phyloP scores from a whole-genome alignment of 2,888 invertebrate species.

The Atethmia centrago region DNA sequence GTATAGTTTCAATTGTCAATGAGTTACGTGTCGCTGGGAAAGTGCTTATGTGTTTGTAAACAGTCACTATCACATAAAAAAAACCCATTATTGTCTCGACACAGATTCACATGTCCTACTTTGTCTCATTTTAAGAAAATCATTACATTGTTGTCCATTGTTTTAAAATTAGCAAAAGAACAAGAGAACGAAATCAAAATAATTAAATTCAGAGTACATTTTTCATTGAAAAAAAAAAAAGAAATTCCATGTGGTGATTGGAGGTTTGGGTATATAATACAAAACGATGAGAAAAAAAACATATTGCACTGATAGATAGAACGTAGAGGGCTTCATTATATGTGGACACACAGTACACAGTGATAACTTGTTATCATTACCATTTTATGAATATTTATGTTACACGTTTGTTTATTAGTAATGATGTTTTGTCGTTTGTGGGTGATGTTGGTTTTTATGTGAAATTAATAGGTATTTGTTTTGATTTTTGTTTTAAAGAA shows the following conservation, averaged over 20 bases:
- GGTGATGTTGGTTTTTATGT: slow-evolving; percentile 27
- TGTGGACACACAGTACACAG: slow-evolving; percentile 38
- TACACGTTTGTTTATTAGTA: slow-evolving; percentile 17
- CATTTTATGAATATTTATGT: slow-evolving; percentile 44
- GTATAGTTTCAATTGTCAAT: slow-evolving; percentile 67
- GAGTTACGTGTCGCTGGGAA: slow-evolving; percentile 69
- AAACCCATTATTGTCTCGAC: slow-evolving; percentile 44
- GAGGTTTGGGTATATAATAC: slow-evolving; percentile 1
- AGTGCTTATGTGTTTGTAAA: slow-evolving; percentile 71
- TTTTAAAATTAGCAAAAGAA: slow-evolving; percentile 20
- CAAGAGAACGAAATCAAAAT: background rate
- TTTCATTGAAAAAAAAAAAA: background rate
- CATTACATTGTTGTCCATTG: slow-evolving; percentile 42
- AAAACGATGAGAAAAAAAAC: background rate
- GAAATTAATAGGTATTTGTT: background rate
- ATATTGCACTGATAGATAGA: slow-evolving; percentile 32
- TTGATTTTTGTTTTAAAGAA: background rate
- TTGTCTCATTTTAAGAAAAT: slow-evolving; percentile 30
- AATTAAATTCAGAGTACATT: background rate
- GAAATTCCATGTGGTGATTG: slow-evolving; percentile 4
- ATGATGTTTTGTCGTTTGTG: slow-evolving; percentile 18
- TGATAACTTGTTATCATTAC: slow-evolving; percentile 51
- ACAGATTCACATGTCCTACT: slow-evolving; percentile 42
- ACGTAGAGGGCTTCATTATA: background rate
- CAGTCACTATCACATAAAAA: slow-evolving; percentile 53